Evolutionary conservation across 2,797 vertebrate species (phyloP).

Genomic region (Chlorospingus flavigularis): DNA sequence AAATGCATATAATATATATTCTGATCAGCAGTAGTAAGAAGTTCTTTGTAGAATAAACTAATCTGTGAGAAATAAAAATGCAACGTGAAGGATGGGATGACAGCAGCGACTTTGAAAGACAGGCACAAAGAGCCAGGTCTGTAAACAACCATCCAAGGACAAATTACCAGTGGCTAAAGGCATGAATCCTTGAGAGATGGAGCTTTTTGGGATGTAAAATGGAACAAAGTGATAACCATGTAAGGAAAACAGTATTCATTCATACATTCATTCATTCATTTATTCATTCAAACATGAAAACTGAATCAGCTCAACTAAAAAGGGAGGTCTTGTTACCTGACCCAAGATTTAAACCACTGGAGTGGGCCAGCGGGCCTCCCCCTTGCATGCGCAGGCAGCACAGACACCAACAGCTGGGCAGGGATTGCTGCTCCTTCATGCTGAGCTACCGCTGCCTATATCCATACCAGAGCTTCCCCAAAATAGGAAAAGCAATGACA

Average conservation of each 20-base stretch:
- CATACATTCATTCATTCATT: neutral
- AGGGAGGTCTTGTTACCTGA: accelerated
- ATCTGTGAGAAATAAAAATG: neutral
- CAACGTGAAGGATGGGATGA: neutral
- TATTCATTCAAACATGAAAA: neutral
- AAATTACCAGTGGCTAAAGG: neutral
- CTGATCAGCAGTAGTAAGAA: neutral
- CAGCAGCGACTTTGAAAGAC: neutral
- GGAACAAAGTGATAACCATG: neutral
- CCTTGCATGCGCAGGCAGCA: accelerated
- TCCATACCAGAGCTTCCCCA: neutral
- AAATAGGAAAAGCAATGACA: neutral
- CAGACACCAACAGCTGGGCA: neutral
- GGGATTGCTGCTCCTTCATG: accelerated
- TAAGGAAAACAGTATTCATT: neutral
- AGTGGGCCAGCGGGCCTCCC: neutral
- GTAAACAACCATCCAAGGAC: neutral
- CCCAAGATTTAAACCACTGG: accelerated
- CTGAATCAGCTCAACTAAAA: neutral
- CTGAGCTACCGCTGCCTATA: neutral
- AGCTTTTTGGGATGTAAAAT: neutral
- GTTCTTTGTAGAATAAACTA: neutral
- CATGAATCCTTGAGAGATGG: neutral
- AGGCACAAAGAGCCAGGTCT: neutral
- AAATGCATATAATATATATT: neutral